Evolutionary conservation across 2,797 vertebrate species (phyloP), one percentile per base, ranked within the genome.

Genomic region (Pampus argenteus): DNA sequence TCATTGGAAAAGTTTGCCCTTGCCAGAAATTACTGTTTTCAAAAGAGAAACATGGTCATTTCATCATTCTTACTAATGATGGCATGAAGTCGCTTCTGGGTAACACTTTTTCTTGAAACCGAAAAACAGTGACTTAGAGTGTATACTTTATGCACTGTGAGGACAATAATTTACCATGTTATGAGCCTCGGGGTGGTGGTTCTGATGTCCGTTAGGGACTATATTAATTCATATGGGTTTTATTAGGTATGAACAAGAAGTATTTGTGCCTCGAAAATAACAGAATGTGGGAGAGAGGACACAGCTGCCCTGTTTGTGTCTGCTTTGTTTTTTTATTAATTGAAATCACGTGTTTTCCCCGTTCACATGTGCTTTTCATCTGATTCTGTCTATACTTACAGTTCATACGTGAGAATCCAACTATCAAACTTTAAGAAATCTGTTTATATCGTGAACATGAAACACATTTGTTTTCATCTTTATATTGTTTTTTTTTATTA

Each of bases 101-200:
- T 50, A n/a, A 50, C 6, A 22, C 38, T 49, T 64, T 64, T 18
- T 73, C 40, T 50, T 50, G 9, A 68, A 70, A 50, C 3, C 3
- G 23, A 29, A 60, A 29, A 7, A 49, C 58, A 67, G 15, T 42
- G 13, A 55, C 26, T 38, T 42, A 25, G 40, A 52, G 58, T 47
- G 9, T 47, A 11, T 7, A 31, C 38, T 45, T 3, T 44, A 1
- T 40, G 2, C 40, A 48, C 51, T 56, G 10, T 38, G 22, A 47
- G 60, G 29, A 62, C 55, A 57, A 28, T 81, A 76, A 71, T 45
- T 57, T 7, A 31, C 2, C 17, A 56, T 50, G 45, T 68, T 40
- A 68, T 10, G 25, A 58, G 34, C 34, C 60, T 74, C 71, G 9
- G 42, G 64, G 60, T 15, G 3, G 9, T 17, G 25, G 23, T 60